Base-by-base conservation (phyloP, 2,797 vertebrate species). In the Dipus sagitta region DNA sequence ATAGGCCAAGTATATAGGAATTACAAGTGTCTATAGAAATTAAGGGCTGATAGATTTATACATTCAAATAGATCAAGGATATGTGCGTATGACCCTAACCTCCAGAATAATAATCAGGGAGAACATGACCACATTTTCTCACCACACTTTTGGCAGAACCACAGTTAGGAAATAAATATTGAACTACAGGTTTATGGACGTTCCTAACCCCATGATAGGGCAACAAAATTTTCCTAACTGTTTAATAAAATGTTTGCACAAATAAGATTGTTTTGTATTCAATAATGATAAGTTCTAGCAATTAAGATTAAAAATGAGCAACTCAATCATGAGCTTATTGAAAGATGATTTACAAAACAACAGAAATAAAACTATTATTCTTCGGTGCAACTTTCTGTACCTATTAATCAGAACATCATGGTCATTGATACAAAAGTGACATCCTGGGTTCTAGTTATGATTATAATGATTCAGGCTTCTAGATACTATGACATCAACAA, bases 281-380 rank as follows among this genome's bases (percentile, higher is more conserved):
- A 71, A 58, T 76, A 90, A 93, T 86, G 47, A 24, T 88, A 79
- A 77, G 65, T 83, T 32, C 58, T 89, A 74, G 28, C 34, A 80
- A 80, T 82, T 77, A 90, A 90, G 32, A 70, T 88, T 84, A 92
- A 95, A 92, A 86, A 83, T 82, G 88, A 71, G 90, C 68, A 92
- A 23, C 47, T 95, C 89, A 86, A 78, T 93, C 79, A 93, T 83
- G 94, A 79, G 76, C 52, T 77, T 12, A 64, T 2, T 88, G 72
- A 74, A 87, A 93, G 0, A 1, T 34, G 65, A 54, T 96, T 88
- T 75, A 80, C 76, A 81, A 60, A 60, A 88, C 85, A 72, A 26
- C 34, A 32, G 64, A 75, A 93, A 78, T 54, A 92, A 95, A 91
- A 87, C 38, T 77, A 24, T 62, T 78, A n/a, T 1, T 6, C 65